These are phyloP conservation scores for Salvelinus namaycush DNA, from an alignment of 2,113 vertebrate genomes.

Conservation along the genomic window DNA sequence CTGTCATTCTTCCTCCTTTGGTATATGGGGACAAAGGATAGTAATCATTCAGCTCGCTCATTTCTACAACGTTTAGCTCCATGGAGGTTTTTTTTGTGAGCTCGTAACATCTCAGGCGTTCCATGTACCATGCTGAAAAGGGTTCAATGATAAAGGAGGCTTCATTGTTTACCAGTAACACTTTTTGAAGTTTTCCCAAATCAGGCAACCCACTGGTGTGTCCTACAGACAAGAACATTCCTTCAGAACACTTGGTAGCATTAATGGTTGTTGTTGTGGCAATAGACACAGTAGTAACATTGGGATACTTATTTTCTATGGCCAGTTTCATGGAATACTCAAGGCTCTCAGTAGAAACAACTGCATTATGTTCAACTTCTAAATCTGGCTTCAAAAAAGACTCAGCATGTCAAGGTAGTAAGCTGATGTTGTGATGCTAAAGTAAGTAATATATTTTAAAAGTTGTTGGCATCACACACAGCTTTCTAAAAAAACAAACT, in stretches of 20 bases:
- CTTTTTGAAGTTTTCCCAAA: slow-evolving; percentile 4
- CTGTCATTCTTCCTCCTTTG: neutral
- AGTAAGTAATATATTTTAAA: slow-evolving; percentile 15
- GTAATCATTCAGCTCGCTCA: slow-evolving; percentile 6
- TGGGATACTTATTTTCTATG: neutral
- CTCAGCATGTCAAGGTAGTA: slow-evolving; percentile 7
- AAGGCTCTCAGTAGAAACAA: slow-evolving; percentile 8
- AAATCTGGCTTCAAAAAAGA: slow-evolving; percentile 13
- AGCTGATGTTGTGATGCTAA: slow-evolving; percentile 7
- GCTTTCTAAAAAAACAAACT: slow-evolving; percentile 12
- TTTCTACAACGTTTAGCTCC: neutral
- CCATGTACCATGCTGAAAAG: neutral
- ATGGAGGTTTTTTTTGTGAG: neutral
- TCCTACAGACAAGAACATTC: slow-evolving; percentile 17
- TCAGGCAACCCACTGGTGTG: slow-evolving; percentile 18
- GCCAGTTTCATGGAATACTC: slow-evolving; percentile 4
- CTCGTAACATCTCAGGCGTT: neutral
- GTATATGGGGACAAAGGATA: neutral
- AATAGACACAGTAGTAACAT: neutral
- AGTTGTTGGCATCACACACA: slow-evolving; percentile 18
- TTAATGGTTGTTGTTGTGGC: neutral
- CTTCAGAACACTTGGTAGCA: slow-evolving; percentile 11
- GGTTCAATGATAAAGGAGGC: neutral
- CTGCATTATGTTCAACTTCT: slow-evolving; percentile 10
- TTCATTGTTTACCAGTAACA: neutral